Evolutionary conservation across 1,140 invertebrate species (phyloP), one percentile per base, ranked within the genome.

Genomic region (Colletes gigas): DNA sequence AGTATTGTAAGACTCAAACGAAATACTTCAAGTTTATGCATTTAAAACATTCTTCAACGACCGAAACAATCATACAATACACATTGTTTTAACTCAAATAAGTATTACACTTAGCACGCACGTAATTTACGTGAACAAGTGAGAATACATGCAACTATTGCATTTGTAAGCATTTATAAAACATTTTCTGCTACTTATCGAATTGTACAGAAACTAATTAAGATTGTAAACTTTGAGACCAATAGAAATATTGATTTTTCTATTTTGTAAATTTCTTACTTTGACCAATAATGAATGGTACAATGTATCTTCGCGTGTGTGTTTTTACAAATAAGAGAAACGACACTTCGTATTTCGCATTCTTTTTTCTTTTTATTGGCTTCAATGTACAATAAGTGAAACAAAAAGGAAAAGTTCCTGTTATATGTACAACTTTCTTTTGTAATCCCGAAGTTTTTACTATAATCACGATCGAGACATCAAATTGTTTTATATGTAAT

Each of bases 361-460:
- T 69, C 10, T 52, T 21, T 41, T 30, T 55, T 9, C 6, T 47
- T 30, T 30, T 30, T 30, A 78, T 78, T 78, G 77, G 69, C 50
- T 78, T n/a, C 19, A 55, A 47, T 67, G 52, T 80, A 80, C 8
- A 67, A 74, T 67, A 74, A 67, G 63, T 30, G 63, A 75, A 57
- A 59, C 62, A 55, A 75, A 75, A 80, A 67, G 63, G 41, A 66
- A 66, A 67, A 80, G 78, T 80, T 80, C 78, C 71, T 80, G 71
- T 74, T 66, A 67, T 10, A 67, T 3, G n/a, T 57, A 68, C 10
- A 30, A 75, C 63, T 80, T 80, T 80, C n/a, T 75, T 75, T 80
- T 60, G 65, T 75, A 80, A 80, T 75, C 54, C 47, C 30, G 15
- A 75, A 39, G 19, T 80, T 67, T 50, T 54, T 50, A 67, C 50